Conservation (phyloP, 2,888 invertebrate species). For the Caenorhabditis macrosperma region DNA sequence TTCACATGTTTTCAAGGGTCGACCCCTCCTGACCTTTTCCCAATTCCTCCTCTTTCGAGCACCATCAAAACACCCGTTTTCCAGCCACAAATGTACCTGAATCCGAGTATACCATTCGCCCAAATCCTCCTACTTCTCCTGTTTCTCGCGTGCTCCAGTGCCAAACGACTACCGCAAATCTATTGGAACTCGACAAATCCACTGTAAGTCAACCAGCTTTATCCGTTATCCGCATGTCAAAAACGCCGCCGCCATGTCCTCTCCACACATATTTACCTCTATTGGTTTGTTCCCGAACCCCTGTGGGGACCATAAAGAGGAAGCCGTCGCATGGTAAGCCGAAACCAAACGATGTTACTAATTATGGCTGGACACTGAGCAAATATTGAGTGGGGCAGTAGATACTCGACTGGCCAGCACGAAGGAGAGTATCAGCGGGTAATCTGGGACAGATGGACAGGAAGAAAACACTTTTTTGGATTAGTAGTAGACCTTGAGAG, state of each 20-base stretch:
- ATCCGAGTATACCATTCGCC: background rate
- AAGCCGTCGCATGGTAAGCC: slow-evolving; percentile 53
- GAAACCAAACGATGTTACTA: slow-evolving; percentile 60
- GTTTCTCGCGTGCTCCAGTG: background rate
- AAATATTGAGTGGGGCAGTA: slow-evolving; percentile 34
- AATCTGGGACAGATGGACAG: slow-evolving; percentile 47
- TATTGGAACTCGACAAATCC: slow-evolving; percentile 70
- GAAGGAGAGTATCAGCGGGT: slow-evolving; percentile 50
- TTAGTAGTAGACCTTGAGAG: slow-evolving; percentile 7
- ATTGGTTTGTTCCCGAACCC: slow-evolving; percentile 17
- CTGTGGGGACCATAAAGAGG: slow-evolving; percentile 34
- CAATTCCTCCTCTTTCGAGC: slow-evolving; percentile 8
- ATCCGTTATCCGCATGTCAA: slow-evolving; percentile 15
- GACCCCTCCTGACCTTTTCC: slow-evolving; percentile 16
- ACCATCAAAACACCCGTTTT: background rate
- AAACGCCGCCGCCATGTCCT: slow-evolving; percentile 16
- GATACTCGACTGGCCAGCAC: background rate
- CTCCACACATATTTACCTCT: slow-evolving; percentile 50
- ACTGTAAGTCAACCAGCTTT: slow-evolving; percentile 58
- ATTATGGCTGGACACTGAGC: slow-evolving; percentile 42
- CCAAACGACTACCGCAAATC: slow-evolving; percentile 66
- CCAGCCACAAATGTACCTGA: slow-evolving; percentile 6
- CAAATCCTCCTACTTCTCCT: background rate
- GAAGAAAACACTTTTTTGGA: slow-evolving; percentile 30
- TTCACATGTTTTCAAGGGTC: slow-evolving; percentile 22